Percentiles rank a stretch among this genome's conserved stretches.
phyloP scores from a whole-genome alignment of 2,797 vertebrate species.

The Bryconaethiops microstoma region DNA sequence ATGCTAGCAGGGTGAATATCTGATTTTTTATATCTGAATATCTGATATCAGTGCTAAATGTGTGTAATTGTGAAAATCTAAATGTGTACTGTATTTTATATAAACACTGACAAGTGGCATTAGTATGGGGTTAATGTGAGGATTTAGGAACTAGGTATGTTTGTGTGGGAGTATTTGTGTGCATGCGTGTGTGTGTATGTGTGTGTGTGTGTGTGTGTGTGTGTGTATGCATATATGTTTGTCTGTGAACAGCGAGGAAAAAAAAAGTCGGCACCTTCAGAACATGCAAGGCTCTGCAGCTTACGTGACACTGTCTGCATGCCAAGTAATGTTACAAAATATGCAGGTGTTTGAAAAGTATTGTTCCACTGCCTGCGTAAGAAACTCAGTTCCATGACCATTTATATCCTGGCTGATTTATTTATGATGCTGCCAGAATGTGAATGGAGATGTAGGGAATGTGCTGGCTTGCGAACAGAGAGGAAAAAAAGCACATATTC shows the following conservation, averaged over 20 bases:
- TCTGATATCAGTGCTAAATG: neutral
- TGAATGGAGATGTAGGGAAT: slow-evolving; percentile 19
- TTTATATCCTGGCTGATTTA: slow-evolving; percentile 46
- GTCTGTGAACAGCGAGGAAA: neutral
- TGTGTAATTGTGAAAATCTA: neutral
- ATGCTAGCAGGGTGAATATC: slow-evolving; percentile 4
- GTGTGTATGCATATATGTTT: slow-evolving; percentile 13
- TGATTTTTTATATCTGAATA: neutral
- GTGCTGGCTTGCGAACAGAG: slow-evolving; percentile 29
- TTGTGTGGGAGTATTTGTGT: neutral
- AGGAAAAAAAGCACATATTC: slow-evolving; percentile 18
- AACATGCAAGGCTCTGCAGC: slow-evolving; percentile 37
- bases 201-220: slow-evolving; percentile 4
- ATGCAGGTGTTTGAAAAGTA: slow-evolving; percentile 48
- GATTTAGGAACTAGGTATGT: neutral
- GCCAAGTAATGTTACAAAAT: slow-evolving; percentile 47
- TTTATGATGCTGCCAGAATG: slow-evolving; percentile 41
- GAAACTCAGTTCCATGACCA: slow-evolving; percentile 46
- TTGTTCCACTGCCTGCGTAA: slow-evolving; percentile 35
- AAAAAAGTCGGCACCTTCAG: slow-evolving; percentile 35
- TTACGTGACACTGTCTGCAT: slow-evolving; percentile 45
- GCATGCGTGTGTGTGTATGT: neutral
- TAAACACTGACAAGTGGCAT: neutral
- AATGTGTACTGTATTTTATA: neutral
- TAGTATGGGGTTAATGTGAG: slow-evolving; percentile 9